A percentile compares a stretch with the other conserved stretches of the same genome.
Conservation (phyloP, 2,113 vertebrate genomes). For the Procavia capensis region DNA sequence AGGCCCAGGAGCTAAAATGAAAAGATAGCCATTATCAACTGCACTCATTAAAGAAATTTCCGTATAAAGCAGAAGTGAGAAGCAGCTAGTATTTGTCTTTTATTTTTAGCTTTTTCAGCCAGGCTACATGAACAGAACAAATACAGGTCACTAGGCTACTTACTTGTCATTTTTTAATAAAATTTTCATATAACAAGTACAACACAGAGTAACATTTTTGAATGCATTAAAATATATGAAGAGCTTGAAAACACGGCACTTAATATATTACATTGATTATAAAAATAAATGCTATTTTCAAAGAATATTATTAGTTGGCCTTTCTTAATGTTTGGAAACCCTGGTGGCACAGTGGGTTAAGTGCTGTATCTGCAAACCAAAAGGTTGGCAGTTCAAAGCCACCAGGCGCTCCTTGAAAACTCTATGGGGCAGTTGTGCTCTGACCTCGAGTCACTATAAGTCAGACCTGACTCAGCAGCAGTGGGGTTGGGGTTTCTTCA, state of each 20-base stretch:
- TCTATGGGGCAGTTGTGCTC: too few species aligned
- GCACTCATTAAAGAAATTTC: neutral
- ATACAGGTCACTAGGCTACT: too few species aligned
- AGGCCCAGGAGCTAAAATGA: neutral
- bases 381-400: too few species aligned
- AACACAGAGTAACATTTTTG: neutral
- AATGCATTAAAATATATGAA: neutral
- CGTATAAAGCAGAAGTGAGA: neutral
- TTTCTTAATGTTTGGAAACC: too few species aligned
- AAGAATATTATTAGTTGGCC: neutral
- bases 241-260: neutral
- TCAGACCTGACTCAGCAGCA: too few species aligned
- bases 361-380: too few species aligned
- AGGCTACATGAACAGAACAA: neutral
- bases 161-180: too few species aligned
- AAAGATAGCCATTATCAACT: neutral
- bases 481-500: too few species aligned
- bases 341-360: too few species aligned
- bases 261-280: neutral
- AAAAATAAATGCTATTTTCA: neutral
- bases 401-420: too few species aligned
- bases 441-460: too few species aligned
- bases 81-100: neutral
- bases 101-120: neutral
- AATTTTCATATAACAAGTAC: neutral